Conservation (phyloP, 2,888 invertebrate species). For the Rhogogaster chlorosoma region DNA sequence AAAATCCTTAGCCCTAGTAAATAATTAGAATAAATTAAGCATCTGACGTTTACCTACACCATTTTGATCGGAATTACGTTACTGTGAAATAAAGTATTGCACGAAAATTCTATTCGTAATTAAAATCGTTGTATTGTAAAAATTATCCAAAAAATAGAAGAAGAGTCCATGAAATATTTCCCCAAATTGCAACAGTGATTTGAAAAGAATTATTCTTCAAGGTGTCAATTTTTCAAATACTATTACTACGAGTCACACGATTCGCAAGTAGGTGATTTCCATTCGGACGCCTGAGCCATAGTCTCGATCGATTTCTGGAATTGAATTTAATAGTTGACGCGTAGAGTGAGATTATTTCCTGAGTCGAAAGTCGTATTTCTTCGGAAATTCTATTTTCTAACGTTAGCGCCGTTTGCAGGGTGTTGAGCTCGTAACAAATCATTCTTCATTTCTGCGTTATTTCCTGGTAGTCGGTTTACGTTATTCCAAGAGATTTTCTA, state of each 20-base stretch:
- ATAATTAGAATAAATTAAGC: too few species aligned
- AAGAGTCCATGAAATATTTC: not conserved
- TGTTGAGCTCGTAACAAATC: not conserved
- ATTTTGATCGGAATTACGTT: too few species aligned
- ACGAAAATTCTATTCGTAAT: too few species aligned
- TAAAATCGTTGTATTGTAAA: too few species aligned
- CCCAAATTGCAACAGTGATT: too few species aligned
- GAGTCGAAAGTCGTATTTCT: not conserved
- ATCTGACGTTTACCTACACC: too few species aligned
- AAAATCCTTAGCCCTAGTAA: too few species aligned
- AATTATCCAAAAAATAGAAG: too few species aligned
- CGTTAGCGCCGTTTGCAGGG: not conserved
- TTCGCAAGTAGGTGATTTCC: not conserved
- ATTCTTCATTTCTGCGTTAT: not conserved
- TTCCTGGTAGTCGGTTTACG: not conserved
- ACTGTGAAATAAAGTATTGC: too few species aligned
- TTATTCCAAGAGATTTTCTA: slow-evolving; percentile 4
- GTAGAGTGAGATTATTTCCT: not conserved
- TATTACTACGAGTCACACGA: not conserved
- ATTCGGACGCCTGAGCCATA: not conserved
- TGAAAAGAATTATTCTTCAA: too few species aligned
- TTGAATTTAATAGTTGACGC: not conserved
- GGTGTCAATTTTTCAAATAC: not conserved
- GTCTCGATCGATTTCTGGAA: not conserved
- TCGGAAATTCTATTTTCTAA: not conserved